Evolutionary conservation across 2,113 vertebrate species (phyloP).

Genomic region (rabbit (Oryctolagus cuniculus)): DNA sequence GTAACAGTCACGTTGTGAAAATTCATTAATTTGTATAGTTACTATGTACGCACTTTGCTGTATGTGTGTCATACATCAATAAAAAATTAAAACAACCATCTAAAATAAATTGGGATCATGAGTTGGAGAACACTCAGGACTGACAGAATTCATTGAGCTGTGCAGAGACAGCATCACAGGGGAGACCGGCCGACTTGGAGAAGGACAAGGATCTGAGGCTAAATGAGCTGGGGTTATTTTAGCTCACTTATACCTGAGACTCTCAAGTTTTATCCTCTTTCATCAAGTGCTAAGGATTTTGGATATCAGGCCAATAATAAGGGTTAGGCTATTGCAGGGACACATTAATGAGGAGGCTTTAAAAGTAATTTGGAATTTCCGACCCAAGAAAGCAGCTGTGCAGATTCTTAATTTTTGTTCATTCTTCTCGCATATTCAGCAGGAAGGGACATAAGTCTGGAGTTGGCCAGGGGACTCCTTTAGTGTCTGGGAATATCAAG

Average conservation of each 20-base stretch:
- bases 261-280: conserved; percentile 32
- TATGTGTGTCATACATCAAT: not conserved
- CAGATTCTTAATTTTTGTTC: not conserved
- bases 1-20: not conserved
- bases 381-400: not conserved
- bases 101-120: not conserved
- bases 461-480: not conserved
- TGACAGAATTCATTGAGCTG: not conserved
- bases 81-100: not conserved
- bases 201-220: not conserved
- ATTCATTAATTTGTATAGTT: not conserved
- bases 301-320: conserved; percentile 30
- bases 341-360: conserved; percentile 52
- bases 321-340: not conserved
- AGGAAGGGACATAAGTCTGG: not conserved
- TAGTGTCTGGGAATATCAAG: not conserved
- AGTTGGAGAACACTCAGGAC: not conserved
- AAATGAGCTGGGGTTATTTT: not conserved
- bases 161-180: not conserved
- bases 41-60: not conserved
- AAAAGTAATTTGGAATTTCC: conserved; percentile 64
- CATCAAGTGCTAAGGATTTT: conserved; percentile 50
- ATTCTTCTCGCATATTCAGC: not conserved
- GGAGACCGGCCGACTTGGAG: not conserved
- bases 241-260: not conserved